Conservation (phyloP, 2,113 vertebrate species). For the Antennarius striatus region DNA sequence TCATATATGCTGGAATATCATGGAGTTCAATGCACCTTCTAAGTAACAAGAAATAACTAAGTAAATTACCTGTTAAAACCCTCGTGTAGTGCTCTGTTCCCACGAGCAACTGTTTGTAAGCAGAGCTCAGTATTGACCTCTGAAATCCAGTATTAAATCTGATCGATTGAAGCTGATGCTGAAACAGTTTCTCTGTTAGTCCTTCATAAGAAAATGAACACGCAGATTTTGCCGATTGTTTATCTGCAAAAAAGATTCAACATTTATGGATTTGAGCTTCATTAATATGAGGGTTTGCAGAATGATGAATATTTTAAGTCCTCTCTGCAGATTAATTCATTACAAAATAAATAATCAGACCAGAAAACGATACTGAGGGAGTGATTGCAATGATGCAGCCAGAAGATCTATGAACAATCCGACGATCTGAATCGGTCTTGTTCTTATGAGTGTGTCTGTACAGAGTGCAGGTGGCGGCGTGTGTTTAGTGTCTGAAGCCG, state of each 20-base stretch:
- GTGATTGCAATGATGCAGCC: not conserved
- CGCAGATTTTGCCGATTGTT: too few relatives aligned
- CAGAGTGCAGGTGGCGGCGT: conserved; percentile 29
- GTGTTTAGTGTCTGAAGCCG: conserved; percentile 26
- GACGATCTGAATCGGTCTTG: not conserved
- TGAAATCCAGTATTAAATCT: too few relatives aligned
- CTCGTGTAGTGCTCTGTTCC: too few relatives aligned
- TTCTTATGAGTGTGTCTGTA: conserved; percentile 11
- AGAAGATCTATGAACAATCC: conserved; percentile 1
- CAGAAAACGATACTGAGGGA: too few relatives aligned
- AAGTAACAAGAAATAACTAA: too few relatives aligned
- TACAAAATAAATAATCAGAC: too few relatives aligned
- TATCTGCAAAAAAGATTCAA: not conserved
- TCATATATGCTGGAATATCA: too few relatives aligned
- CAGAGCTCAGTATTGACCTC: too few relatives aligned
- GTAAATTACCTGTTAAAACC: too few relatives aligned
- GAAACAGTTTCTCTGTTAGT: not conserved
- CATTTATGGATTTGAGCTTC: not conserved
- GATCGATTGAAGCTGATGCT: not conserved
- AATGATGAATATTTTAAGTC: not conserved
- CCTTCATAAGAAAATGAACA: not conserved
- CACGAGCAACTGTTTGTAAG: too few relatives aligned
- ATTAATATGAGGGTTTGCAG: not conserved
- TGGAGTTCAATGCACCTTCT: too few relatives aligned
- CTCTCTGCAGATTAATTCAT: not conserved